These are phyloP conservation scores for Dasyprocta punctata DNA, from an alignment of 2,113 vertebrate genomes.

Conservation along the genomic window DNA sequence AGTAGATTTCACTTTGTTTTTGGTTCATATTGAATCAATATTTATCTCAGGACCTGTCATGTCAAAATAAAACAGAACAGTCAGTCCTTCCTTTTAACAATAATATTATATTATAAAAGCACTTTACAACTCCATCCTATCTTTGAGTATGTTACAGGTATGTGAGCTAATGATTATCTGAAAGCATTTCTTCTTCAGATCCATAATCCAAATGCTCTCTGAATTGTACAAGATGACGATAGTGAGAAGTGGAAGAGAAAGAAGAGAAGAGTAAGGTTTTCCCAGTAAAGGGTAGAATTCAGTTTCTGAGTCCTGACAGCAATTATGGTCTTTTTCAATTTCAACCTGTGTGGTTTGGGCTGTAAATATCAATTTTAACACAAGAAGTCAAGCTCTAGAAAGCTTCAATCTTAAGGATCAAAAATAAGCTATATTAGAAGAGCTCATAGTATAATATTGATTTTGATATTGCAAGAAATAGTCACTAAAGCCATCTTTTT, in stretches of 20 bases:
- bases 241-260: slow-evolving; percentile 68
- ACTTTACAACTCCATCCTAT: slow-evolving; percentile 84
- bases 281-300: slow-evolving; percentile 75
- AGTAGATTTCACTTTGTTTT: neutral
- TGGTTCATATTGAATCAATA: too few species aligned
- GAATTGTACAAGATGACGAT: slow-evolving; percentile 72
- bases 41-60: too few species aligned
- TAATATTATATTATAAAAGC: slow-evolving; percentile 88
- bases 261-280: slow-evolving; percentile 56
- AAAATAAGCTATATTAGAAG: neutral
- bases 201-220: slow-evolving; percentile 71
- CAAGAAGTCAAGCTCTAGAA: neutral
- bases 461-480: neutral
- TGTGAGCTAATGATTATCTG: slow-evolving; percentile 82
- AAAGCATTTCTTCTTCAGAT: slow-evolving; percentile 74
- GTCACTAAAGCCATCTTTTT: neutral
- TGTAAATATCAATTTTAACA: neutral
- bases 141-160: slow-evolving; percentile 78
- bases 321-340: neutral
- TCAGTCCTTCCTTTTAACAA: slow-evolving; percentile 81
- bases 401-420: neutral
- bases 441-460: neutral
- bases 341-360: neutral
- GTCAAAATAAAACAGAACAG: too few species aligned
- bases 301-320: neutral